Conservation (phyloP, 2,797 vertebrate genomes). For the Poeciliopsis presidionis region DNA sequence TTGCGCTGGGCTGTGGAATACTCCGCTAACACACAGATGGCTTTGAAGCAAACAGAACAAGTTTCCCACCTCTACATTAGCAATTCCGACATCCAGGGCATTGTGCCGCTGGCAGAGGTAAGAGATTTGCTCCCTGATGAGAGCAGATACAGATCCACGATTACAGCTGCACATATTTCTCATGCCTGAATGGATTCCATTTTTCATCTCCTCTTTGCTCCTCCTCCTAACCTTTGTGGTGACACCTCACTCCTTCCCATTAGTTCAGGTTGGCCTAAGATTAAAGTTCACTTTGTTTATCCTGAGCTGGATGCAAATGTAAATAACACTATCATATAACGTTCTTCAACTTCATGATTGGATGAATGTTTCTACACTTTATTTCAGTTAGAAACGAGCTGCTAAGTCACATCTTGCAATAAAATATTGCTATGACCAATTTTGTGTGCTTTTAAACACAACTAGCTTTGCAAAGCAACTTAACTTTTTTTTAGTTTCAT, state of each 20-base stretch:
- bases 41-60: conserved; percentile 80
- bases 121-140: conserved; percentile 38
- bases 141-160: conserved; percentile 20
- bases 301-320: conserved; percentile 47
- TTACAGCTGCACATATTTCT: conserved; percentile 27
- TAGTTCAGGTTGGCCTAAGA: conserved; percentile 55
- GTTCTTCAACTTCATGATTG: neutral
- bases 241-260: conserved; percentile 22
- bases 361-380: neutral
- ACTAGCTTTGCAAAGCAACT: neutral
- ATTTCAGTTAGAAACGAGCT: neutral
- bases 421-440: neutral
- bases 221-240: conserved; percentile 15
- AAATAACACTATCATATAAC: neutral
- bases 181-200: conserved; percentile 28
- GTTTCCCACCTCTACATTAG: conserved; percentile 91
- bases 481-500: neutral
- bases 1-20: conserved; percentile 94
- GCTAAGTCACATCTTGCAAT: neutral
- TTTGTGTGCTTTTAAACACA: neutral
- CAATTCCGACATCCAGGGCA: conserved; percentile 87
- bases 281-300: conserved; percentile 69
- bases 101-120: conserved; percentile 92
- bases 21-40: conserved; percentile 63
- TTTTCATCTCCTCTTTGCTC: conserved; percentile 20